Percentiles rank a stretch among this genome's conserved stretches.
Conservation (phyloP, 2,888 invertebrate species). For the Pollenia angustigena region DNA sequence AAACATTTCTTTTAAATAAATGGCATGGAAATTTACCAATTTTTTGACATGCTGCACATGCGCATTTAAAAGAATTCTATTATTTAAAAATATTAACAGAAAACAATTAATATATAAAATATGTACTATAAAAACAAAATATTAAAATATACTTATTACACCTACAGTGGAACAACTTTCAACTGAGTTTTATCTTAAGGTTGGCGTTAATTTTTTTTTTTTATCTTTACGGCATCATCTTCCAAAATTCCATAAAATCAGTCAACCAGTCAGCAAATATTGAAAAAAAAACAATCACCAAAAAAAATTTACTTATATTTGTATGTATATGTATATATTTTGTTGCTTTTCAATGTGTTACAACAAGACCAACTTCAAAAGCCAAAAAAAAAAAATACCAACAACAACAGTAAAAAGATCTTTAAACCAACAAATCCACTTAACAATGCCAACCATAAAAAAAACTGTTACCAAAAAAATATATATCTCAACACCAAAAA, state of each 20-base stretch:
- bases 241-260: conserved; percentile 50
- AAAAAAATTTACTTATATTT: conserved; percentile 44
- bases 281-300: conserved; percentile 35
- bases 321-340: background rate
- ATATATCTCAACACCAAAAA: conserved; percentile 1
- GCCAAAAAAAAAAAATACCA: conserved; percentile 28
- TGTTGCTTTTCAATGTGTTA: conserved; percentile 45
- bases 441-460: conserved; percentile 43
- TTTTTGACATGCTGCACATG: conserved; percentile 53
- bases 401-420: conserved; percentile 28
- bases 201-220: conserved; percentile 54
- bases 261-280: conserved; percentile 40
- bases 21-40: conserved; percentile 54
- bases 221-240: conserved; percentile 56
- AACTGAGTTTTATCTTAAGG: conserved; percentile 52
- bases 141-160: background rate
- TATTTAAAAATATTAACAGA: conserved; percentile 11
- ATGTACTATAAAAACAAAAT: background rate
- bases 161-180: conserved; percentile 53
- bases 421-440: conserved; percentile 58
- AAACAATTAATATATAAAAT: conserved; percentile 5
- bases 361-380: conserved; percentile 53
- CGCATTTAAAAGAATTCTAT: conserved; percentile 35
- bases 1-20: conserved; percentile 22
- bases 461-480: conserved; percentile 47